phyloP scores from a whole-genome alignment of 2,113 vertebrate genomes.

The Chamaea fasciata region DNA sequence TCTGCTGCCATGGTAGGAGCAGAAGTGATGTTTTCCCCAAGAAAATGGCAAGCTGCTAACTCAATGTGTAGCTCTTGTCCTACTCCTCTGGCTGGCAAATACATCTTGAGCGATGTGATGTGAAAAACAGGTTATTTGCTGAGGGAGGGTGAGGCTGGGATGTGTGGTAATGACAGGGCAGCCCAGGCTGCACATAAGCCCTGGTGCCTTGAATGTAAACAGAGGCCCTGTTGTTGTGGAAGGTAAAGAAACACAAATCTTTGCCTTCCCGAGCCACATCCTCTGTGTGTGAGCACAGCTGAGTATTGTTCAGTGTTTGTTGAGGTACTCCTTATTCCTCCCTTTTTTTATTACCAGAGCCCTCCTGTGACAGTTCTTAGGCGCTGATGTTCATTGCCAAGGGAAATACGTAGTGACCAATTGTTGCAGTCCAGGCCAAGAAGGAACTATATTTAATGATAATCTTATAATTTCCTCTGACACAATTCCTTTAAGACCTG shows the following conservation, averaged over 20 bases:
- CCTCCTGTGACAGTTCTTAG: background rate
- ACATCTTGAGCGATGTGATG: background rate
- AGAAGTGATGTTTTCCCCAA: background rate
- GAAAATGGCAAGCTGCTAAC: background rate
- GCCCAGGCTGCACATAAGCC: background rate
- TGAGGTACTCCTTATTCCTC: background rate
- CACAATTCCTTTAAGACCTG: background rate
- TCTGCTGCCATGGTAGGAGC: accelerated
- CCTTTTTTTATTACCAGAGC: background rate
- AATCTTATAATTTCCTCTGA: background rate
- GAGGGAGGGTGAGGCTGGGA: background rate
- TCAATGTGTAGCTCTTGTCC: background rate
- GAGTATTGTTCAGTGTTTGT: background rate
- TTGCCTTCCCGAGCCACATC: background rate
- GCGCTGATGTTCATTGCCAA: background rate
- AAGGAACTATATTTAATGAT: background rate
- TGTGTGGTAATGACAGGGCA: background rate
- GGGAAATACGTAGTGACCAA: accelerated
- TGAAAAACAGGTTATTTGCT: background rate
- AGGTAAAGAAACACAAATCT: background rate
- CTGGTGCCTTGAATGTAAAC: background rate
- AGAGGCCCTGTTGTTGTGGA: background rate
- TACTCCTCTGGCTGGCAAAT: background rate
- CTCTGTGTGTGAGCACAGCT: background rate
- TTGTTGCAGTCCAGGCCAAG: background rate